phyloP scores from a whole-genome alignment of 53 echinoderm and acorn worm species.

The Arbacia lixula region DNA sequence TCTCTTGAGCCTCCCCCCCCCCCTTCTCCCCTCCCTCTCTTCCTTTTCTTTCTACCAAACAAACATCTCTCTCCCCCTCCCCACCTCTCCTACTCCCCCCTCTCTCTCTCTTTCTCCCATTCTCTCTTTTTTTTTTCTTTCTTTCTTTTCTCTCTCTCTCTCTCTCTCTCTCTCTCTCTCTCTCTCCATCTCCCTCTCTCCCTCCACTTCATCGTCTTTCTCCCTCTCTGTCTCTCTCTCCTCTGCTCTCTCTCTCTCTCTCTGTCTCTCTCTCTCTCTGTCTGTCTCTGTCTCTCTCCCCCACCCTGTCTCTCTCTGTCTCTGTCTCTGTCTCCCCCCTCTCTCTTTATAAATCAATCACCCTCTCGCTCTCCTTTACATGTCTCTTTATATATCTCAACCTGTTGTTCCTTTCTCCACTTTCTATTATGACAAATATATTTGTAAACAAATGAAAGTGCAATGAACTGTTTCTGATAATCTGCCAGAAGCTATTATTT shows the following conservation, averaged over 20 bases:
- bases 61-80: not conserved
- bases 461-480: too few species aligned
- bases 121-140: not conserved
- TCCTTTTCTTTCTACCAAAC: not conserved
- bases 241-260: not conserved
- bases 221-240: not conserved
- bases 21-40: not conserved
- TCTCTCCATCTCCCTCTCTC: slow-evolving; percentile 5
- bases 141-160: not conserved
- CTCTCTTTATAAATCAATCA: not conserved
- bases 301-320: not conserved
- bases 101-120: not conserved
- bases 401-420: too few species aligned
- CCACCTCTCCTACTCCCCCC: not conserved
- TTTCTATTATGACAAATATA: too few species aligned
- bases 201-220: not conserved
- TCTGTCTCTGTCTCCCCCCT: not conserved
- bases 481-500: too few species aligned
- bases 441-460: too few species aligned
- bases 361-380: too few species aligned
- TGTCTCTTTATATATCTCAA: too few species aligned
- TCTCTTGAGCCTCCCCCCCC: not conserved
- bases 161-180: not conserved
- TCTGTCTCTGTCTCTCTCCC: not conserved
- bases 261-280: not conserved